Evolutionary conservation across 2,113 vertebrate species (phyloP), one percentile per base, ranked within the genome.

Genomic region (Merops nubicus): DNA sequence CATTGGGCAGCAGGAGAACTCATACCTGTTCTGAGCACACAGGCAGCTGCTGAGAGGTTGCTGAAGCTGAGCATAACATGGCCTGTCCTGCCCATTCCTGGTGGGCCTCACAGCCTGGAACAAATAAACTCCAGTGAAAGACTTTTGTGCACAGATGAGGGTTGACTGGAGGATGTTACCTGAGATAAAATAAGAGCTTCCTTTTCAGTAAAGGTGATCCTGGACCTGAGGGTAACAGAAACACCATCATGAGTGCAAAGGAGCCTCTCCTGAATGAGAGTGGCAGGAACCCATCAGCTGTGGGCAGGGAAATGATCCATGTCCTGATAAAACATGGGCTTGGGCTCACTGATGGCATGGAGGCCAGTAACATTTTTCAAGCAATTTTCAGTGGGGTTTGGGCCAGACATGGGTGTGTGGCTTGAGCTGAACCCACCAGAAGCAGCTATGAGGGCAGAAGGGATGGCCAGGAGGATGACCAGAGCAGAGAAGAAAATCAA

Each of bases 131-230:
- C 33, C 53, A 31, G 42, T 7, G 17, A 63, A 63, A 77, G 68
- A 28, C 21, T 47, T 40, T 36, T 50, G 17, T 76, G 68, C 17
- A 22, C 0, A 1, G 23, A 31, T 40, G 45, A 34, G 34, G 12
- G 22, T 57, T 83, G 28, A 22, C 42, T 4, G 7, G 17, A 67
- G 14, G 54, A 43, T 8, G 22, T 26, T 60, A 53, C 53, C 28
- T 0, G 0, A 64, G 25, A 28, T 38, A 54, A 1, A 36, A 31
- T 6, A 22, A 22, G 51, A 73, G 25, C 8, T 59, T 0, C 0
- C 18, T 59, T 76, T 70, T 57, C 38, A 51, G 43, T 6, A 56
- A 31, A 62, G 29, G 8, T 19, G 51, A 25, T 25, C 16, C 34
- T 43, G 40, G 77, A 34, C 4, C 15, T 51, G 26, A 15, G 4